A percentile compares a stretch with the other conserved stretches of the same genome.
These are phyloP conservation scores for Lepidurus apus DNA, from an alignment of 1,140 invertebrate species.

Conservation along the genomic window DNA sequence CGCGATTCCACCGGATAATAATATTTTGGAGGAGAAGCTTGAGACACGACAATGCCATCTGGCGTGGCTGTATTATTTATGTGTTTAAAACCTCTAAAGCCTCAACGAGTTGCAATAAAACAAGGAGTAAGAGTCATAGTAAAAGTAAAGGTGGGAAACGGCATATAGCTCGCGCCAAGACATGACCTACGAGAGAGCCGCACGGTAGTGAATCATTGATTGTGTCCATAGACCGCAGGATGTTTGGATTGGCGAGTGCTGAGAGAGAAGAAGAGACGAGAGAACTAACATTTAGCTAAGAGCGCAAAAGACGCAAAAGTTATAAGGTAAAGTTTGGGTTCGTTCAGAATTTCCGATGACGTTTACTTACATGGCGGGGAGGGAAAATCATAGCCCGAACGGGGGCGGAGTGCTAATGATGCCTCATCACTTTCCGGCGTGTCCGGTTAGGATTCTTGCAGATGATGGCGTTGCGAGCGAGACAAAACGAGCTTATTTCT, in stretches of 20 bases:
- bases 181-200: neutral
- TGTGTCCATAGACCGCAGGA: conserved; percentile 17
- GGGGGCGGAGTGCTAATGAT: no score
- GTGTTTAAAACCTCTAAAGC: neutral
- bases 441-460: no score
- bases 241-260: conserved; percentile 6
- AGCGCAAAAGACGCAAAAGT: neutral
- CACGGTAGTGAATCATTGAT: neutral
- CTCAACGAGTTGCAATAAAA: no score
- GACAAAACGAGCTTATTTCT: no score
- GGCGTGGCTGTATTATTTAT: neutral
- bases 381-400: no score
- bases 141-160: no score
- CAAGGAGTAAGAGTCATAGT: no score
- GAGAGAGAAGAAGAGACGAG: neutral
- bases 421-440: no score
- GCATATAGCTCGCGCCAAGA: no score
- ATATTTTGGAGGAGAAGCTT: neutral
- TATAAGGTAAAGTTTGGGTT: neutral
- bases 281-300: conserved; percentile 15
- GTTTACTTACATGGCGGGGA: no score
- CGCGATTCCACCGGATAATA: neutral
- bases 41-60: neutral
- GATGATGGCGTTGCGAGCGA: no score
- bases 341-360: neutral